A percentile compares a stretch with the other conserved stretches of the same genome.
phyloP scores from a whole-genome alignment of 2,797 vertebrate genomes.

The Paedocypris micromegethes region DNA sequence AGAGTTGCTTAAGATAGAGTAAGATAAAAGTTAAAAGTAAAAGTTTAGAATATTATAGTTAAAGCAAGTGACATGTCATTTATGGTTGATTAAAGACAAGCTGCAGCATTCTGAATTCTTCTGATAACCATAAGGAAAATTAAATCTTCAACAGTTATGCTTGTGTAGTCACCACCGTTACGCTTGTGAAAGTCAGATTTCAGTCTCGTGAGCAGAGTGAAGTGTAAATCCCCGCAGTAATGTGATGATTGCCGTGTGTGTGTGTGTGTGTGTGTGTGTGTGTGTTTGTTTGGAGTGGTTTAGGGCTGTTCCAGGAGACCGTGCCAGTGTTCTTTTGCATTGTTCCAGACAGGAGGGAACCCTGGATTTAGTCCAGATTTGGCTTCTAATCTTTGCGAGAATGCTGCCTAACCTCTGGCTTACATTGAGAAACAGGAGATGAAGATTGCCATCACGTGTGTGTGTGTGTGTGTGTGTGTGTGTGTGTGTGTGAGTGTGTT shows the following conservation, averaged over 20 bases:
- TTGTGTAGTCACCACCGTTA: too few relatives aligned
- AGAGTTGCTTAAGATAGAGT: too few relatives aligned
- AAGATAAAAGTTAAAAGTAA: too few relatives aligned
- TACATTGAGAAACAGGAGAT: slow-evolving; percentile 19
- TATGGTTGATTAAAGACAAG: too few relatives aligned
- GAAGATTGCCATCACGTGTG: slow-evolving; percentile 4
- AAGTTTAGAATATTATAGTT: too few relatives aligned
- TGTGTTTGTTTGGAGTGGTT: not conserved
- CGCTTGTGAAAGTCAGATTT: too few relatives aligned
- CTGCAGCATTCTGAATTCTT: too few relatives aligned
- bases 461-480: slow-evolving; percentile 15
- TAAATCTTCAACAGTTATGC: too few relatives aligned
- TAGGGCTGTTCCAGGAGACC: slow-evolving; percentile 37
- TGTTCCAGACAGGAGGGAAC: slow-evolving; percentile 53
- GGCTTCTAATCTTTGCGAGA: slow-evolving; percentile 40
- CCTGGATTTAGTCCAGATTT: slow-evolving; percentile 53
- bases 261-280: slow-evolving; percentile 7
- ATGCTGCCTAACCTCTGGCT: slow-evolving; percentile 40
- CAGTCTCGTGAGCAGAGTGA: slow-evolving; percentile 8
- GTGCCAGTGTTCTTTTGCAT: slow-evolving; percentile 52
- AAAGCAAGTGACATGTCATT: too few relatives aligned
- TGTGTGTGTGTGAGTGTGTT: slow-evolving; percentile 5
- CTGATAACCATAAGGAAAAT: too few relatives aligned
- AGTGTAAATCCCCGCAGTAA: not conserved
- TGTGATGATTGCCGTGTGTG: slow-evolving; percentile 16